These are phyloP conservation scores for Muscicapa comitata DNA, from an alignment of 2,797 vertebrate species.

Conservation along the genomic window DNA sequence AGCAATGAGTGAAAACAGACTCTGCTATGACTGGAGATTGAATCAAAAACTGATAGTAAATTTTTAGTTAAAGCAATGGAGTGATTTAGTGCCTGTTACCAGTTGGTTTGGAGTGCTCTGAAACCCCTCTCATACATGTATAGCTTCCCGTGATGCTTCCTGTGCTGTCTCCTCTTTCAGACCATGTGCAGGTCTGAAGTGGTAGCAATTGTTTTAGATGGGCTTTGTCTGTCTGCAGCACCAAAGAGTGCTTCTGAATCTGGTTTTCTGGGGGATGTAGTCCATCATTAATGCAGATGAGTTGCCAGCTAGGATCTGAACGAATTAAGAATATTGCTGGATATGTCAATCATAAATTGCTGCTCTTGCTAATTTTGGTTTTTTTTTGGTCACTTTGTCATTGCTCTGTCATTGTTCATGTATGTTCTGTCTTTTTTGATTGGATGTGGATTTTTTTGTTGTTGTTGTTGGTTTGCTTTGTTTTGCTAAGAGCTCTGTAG, in stretches of 20 bases:
- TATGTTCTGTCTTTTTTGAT: not conserved
- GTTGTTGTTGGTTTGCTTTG: not conserved
- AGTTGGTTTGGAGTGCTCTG: not conserved
- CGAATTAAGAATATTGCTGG: rapidly evolving
- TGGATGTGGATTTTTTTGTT: not conserved
- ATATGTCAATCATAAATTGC: not conserved
- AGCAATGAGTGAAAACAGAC: not conserved
- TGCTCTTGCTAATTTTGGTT: not conserved
- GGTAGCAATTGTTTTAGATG: not conserved
- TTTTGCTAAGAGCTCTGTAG: slow-evolving; percentile 1
- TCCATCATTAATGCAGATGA: not conserved
- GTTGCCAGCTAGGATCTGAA: not conserved
- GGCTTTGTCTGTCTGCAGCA: not conserved
- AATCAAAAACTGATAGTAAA: not conserved
- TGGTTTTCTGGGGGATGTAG: not conserved
- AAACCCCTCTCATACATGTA: not conserved
- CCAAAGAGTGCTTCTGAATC: not conserved
- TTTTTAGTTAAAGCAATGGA: not conserved
- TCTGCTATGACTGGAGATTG: not conserved
- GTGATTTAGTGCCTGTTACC: not conserved
- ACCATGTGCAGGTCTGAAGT: not conserved
- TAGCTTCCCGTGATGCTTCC: rapidly evolving
- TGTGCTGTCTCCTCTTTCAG: not conserved
- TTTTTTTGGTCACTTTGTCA: not conserved
- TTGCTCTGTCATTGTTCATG: not conserved